Base-by-base conservation (phyloP, 2,888 invertebrate genomes). In the Anarsia innoxiella region DNA sequence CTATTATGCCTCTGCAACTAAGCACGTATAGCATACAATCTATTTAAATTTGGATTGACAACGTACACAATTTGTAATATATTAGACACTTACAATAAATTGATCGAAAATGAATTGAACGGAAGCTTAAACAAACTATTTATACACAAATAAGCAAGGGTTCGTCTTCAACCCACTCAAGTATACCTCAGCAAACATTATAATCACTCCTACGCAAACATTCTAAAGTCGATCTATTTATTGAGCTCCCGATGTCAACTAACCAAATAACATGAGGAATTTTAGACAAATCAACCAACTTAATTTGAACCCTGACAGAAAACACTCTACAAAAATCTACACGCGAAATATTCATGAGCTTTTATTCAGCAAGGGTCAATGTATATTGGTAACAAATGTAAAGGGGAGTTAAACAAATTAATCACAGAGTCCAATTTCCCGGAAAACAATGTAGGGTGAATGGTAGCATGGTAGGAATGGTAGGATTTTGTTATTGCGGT, bases 221-320 rank as follows among this genome's bases (percentile, higher is more conserved):
- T 66, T 58, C 65, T 56, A 49, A 59, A 14, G 13, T 64, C 50
- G 48, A 57, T 61, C 69, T 76, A 72, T 78, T 77, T 75, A 69
- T 66, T 55, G 59, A 72, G 66, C 60, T 50, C 58, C 53, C 57
- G 61, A 69, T 72, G 73, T 73, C 74, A 74, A 67, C 75, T 71
- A 73, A 77, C 66, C 67, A 76, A 76, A 76, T 68, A 76, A 69
- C 58, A 25, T 56, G 52, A 53, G 59, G 15, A 28, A 35, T 28
- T 34, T 35, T 13, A 35, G 16, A 28, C 28, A 15, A 26, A 26
- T 26, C 25, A 11, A 10, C 73, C 56, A 63, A n/a, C 23, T 49
- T 53, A 16, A 12, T 13, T 39, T n/a, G 64, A 19, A 3, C 19
- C 19, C 19, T 19, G 19, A 19, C 6, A 19, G 6, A 19, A 5